These are phyloP conservation scores for Epirrhoe tristata DNA, from an alignment of 2,888 invertebrate species.

Conservation along the genomic window DNA sequence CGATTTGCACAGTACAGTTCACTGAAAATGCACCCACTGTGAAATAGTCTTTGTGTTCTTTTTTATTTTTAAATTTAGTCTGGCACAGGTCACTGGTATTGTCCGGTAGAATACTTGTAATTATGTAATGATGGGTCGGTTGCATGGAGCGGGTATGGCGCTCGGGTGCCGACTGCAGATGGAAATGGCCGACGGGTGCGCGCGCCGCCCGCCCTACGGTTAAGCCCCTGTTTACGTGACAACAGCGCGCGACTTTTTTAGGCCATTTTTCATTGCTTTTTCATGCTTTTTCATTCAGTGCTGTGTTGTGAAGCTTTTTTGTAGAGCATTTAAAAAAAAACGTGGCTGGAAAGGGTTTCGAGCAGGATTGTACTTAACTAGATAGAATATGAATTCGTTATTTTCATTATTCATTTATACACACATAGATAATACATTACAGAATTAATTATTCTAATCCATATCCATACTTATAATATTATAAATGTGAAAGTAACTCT, in stretches of 20 bases:
- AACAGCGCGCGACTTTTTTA: conserved; percentile 14
- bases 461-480: too few relatives aligned
- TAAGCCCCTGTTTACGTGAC: conserved; percentile 50
- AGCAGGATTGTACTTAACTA: too few relatives aligned
- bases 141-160: conserved; percentile 75
- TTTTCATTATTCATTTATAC: too few relatives aligned
- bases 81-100: conserved; percentile 25
- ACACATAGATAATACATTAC: too few relatives aligned
- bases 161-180: conserved; percentile 77
- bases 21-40: conserved; percentile 14
- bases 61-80: conserved; percentile 17
- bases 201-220: conserved; percentile 79
- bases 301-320: too few relatives aligned
- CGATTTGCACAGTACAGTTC: conserved; percentile 21
- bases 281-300: too few relatives aligned
- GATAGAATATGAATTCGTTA: too few relatives aligned
- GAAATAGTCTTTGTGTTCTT: not conserved
- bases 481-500: too few relatives aligned
- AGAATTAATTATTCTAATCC: too few relatives aligned
- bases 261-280: too few relatives aligned
- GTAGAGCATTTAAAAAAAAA: too few relatives aligned
- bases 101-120: conserved; percentile 32
- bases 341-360: too few relatives aligned
- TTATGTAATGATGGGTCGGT: conserved; percentile 69
- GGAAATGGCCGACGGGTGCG: conserved; percentile 78